Percentiles rank a stretch among this genome's conserved stretches.
Evolutionary conservation across 2,888 invertebrate species (phyloP).

Genomic region (Tenthredo livida): DNA sequence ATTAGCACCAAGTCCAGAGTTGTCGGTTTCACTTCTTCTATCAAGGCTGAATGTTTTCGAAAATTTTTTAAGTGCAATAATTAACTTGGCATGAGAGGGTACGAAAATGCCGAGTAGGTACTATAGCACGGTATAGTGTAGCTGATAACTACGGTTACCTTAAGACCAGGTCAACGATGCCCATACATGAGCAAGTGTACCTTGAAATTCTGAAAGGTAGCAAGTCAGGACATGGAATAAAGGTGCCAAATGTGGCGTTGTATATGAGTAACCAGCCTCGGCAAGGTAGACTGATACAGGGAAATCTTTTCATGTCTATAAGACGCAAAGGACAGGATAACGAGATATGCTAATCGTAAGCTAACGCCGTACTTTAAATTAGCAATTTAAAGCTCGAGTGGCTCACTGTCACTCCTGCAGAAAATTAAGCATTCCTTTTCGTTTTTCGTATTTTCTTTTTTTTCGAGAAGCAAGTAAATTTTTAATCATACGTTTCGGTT

Average conservation of each 20-base stretch:
- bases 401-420: background rate
- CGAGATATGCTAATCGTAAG: constrained; percentile 34
- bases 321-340: background rate
- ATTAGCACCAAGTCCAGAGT: background rate
- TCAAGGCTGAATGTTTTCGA: constrained; percentile 7
- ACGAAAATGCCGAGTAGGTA: constrained; percentile 35
- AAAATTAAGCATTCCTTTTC: background rate
- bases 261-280: constrained; percentile 43
- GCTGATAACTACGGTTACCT: constrained; percentile 49
- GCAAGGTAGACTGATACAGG: constrained; percentile 42
- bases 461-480: background rate
- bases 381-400: constrained; percentile 11
- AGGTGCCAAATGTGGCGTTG: constrained; percentile 48
- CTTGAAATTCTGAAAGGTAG: constrained; percentile 52
- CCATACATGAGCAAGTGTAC: constrained; percentile 50
- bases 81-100: background rate
- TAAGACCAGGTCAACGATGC: constrained; percentile 51
- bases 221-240: constrained; percentile 47
- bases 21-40: background rate
- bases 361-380: constrained; percentile 34
- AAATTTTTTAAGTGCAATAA: background rate
- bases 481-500: background rate
- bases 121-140: constrained; percentile 9
- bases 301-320: constrained; percentile 35
- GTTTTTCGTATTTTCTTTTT: background rate